Conservation (phyloP, 2,113 vertebrate species). For the Chionomys nivalis region DNA sequence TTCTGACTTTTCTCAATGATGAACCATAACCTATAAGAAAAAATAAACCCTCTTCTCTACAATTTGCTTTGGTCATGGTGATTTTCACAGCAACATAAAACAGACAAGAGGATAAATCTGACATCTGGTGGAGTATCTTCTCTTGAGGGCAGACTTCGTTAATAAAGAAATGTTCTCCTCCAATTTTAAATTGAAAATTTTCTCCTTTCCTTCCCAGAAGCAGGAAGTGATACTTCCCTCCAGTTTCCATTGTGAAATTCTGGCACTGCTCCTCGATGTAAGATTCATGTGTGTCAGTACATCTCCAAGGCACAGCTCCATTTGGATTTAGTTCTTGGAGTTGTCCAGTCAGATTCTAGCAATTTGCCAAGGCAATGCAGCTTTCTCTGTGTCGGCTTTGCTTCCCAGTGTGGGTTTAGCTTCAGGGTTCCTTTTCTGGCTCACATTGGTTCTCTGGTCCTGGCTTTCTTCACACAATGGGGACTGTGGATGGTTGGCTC, state of each 20-base stretch:
- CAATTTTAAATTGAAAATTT: not conserved
- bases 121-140: not conserved
- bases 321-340: not conserved
- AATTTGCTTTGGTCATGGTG: not conserved
- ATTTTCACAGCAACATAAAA: not conserved
- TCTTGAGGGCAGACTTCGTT: not conserved
- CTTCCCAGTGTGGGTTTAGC: not conserved
- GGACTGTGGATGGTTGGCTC: not conserved
- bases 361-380: not conserved
- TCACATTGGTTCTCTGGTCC: not conserved
- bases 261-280: not conserved
- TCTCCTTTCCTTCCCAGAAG: not conserved
- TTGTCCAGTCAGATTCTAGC: not conserved
- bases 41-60: not conserved
- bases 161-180: not conserved
- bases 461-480: not conserved
- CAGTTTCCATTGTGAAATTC: not conserved
- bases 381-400: not conserved
- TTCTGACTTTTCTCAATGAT: not conserved
- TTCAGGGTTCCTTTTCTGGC: not conserved
- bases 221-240: not conserved
- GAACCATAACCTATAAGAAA: not conserved
- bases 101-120: not conserved
- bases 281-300: not conserved
- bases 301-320: not conserved